Percentiles rank a stretch among this genome's conserved stretches.
These are phyloP conservation scores for Eupelmus urozonus DNA, from an alignment of 2,888 invertebrate genomes.

Conservation along the genomic window DNA sequence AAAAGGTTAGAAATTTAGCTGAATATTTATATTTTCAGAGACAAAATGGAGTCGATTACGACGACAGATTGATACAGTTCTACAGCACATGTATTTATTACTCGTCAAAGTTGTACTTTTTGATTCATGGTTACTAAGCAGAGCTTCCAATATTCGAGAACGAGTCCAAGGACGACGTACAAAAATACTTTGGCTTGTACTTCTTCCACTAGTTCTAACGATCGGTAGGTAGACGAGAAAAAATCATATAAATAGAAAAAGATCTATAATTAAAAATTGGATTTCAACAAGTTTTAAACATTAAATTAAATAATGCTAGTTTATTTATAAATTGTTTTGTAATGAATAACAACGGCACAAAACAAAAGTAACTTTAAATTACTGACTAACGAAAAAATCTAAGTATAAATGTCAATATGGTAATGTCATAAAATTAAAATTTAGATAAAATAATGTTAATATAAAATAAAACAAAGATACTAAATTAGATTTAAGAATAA, in stretches of 20 bases:
- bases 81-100: constrained; percentile 70
- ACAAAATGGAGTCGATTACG: constrained; percentile 68
- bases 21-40: too few species aligned
- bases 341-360: neutral
- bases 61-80: constrained; percentile 62
- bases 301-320: constrained; percentile 12
- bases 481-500: neutral
- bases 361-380: constrained; percentile 16
- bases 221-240: constrained; percentile 78
- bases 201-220: constrained; percentile 80
- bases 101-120: constrained; percentile 69
- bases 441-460: too few species aligned
- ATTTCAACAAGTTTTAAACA: neutral
- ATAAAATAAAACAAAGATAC: neutral
- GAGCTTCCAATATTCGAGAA: constrained; percentile 65
- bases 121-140: constrained; percentile 73
- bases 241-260: neutral
- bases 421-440: too few species aligned
- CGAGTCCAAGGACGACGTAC: constrained; percentile 64
- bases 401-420: too few species aligned
- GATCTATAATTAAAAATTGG: neutral
- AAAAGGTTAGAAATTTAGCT: too few species aligned
- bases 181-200: constrained; percentile 75
- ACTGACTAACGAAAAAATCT: too few species aligned
- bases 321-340: constrained; percentile 9